phyloP scores from a whole-genome alignment of 1,140 invertebrate species.

The Orius insidiosus region DNA sequence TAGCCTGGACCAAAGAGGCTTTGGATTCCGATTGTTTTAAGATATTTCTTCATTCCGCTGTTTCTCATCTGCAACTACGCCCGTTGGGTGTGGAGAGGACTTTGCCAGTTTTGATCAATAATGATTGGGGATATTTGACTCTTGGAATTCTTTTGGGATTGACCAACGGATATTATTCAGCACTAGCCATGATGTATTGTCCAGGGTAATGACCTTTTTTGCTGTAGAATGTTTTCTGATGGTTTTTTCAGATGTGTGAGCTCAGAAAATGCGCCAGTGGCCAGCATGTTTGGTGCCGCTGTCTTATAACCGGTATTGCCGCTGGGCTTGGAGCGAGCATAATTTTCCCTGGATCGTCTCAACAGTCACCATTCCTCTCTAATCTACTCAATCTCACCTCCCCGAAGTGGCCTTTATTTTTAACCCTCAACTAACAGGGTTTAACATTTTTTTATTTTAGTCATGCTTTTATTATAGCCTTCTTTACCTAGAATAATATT shows the following conservation, averaged over 20 bases:
- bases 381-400: conserved; percentile 1
- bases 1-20: conserved; percentile 72
- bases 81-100: conserved; percentile 33
- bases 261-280: conserved; percentile 42
- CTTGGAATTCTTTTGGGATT: conserved; percentile 60
- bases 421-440: background rate
- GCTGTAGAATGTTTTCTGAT: background rate
- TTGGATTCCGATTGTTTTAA: conserved; percentile 59
- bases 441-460: background rate
- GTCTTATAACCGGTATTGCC: conserved; percentile 77
- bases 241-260: background rate
- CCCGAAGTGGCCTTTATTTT: background rate
- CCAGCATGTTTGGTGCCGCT: conserved; percentile 92
- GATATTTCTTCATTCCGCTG: conserved; percentile 71
- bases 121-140: conserved; percentile 72
- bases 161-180: conserved; percentile 81
- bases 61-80: conserved; percentile 84
- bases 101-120: conserved; percentile 54
- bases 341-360: conserved; percentile 41
- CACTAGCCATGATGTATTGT: conserved; percentile 93
- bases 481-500: background rate
- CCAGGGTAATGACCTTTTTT: conserved; percentile 68
- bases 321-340: conserved; percentile 62
- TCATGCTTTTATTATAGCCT: background rate
- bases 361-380: conserved; percentile 19